Conservation (phyloP, 2,797 vertebrate genomes). For the Helicolenus hilgendorfi region DNA sequence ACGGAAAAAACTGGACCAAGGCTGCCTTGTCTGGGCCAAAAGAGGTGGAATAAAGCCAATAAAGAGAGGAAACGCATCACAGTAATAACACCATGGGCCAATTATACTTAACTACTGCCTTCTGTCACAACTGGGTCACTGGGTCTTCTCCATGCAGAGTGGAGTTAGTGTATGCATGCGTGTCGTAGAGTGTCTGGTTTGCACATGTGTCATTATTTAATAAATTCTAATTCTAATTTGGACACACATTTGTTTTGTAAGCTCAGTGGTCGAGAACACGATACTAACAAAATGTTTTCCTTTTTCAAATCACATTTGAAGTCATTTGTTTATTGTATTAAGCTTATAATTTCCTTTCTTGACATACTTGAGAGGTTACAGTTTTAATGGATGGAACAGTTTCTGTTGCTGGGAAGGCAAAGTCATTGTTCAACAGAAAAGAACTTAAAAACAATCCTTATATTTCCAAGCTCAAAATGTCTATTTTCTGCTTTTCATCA, state of each 20-base stretch:
- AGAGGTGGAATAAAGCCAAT: slow-evolving; percentile 43
- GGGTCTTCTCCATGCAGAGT: slow-evolving; percentile 38
- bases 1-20: slow-evolving; percentile 22
- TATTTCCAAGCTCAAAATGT: neutral
- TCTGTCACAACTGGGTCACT: slow-evolving; percentile 68
- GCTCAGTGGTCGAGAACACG: neutral
- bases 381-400: neutral
- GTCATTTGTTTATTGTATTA: neutral
- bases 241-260: neutral
- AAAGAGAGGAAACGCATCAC: slow-evolving; percentile 25
- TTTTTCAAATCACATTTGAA: neutral
- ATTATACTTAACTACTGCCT: slow-evolving; percentile 52
- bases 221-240: neutral
- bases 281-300: neutral
- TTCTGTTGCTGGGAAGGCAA: neutral
- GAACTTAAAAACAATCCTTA: fast-evolving
- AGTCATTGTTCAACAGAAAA: neutral
- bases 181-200: slow-evolving; percentile 13
- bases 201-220: slow-evolving; percentile 41
- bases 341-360: neutral
- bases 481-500: neutral
- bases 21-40: slow-evolving; percentile 1
- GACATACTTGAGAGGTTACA: neutral
- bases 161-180: neutral
- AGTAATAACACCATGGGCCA: slow-evolving; percentile 20